Conservation (phyloP, 2,113 vertebrate genomes). For the Dinomys branickii region DNA sequence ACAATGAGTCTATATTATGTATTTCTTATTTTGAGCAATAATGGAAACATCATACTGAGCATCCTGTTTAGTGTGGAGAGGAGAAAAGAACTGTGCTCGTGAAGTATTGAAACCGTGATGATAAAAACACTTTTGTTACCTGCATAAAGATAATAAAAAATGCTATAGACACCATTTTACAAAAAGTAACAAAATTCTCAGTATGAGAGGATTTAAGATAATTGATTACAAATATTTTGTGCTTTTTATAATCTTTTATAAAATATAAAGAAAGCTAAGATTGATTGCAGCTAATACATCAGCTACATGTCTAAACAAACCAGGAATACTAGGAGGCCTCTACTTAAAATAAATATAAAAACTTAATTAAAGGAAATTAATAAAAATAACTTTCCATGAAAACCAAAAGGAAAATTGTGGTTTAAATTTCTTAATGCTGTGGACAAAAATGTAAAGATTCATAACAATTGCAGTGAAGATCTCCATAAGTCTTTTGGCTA, state of each 20-base stretch:
- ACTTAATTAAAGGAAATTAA: background rate
- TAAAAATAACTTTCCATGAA: background rate
- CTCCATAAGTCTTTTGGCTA: background rate
- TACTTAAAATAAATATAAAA: background rate
- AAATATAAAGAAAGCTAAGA: background rate
- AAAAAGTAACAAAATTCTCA: background rate
- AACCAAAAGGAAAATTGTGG: background rate
- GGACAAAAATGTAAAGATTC: background rate
- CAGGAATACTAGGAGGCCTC: background rate
- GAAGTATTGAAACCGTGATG: background rate
- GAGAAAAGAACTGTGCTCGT: background rate
- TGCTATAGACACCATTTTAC: background rate
- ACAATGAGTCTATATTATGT: background rate
- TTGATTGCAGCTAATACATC: background rate
- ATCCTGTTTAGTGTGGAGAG: background rate
- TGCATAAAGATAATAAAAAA: background rate
- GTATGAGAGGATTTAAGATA: background rate
- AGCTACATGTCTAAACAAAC: background rate
- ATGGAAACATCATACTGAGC: background rate
- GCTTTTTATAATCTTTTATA: background rate
- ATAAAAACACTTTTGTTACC: background rate
- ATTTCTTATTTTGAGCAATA: background rate
- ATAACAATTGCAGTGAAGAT: background rate
- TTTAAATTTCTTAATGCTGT: background rate
- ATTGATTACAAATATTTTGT: background rate